Percentiles rank a stretch among this genome's conserved stretches.
Evolutionary conservation across 1,140 invertebrate genomes (phyloP).

Genomic region (Heliconius hermathena): DNA sequence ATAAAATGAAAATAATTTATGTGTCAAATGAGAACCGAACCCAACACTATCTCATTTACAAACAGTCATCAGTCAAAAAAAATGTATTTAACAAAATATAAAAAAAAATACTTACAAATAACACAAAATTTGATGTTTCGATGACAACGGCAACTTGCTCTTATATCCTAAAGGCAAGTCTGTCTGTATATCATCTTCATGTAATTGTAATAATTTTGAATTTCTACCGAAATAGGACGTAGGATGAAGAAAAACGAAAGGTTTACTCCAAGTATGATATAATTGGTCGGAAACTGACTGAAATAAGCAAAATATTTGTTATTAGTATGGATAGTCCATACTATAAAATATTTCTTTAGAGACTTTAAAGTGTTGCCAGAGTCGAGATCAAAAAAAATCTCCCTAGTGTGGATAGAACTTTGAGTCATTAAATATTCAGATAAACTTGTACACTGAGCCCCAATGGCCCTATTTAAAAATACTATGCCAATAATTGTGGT

Average conservation of each 20-base stretch:
- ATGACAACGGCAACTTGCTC: constrained; percentile 88
- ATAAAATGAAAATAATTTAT: too few relatives aligned
- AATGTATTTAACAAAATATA: constrained; percentile 16
- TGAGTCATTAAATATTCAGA: too few relatives aligned
- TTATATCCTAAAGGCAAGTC: constrained; percentile 84
- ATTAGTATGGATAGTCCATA: too few relatives aligned
- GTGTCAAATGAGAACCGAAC: too few relatives aligned
- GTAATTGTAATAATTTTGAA: constrained; percentile 89
- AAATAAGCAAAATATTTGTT: constrained; percentile 26
- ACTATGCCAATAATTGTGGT: too few relatives aligned
- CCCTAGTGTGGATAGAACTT: too few relatives aligned
- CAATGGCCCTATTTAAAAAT: too few relatives aligned
- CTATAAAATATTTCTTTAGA: too few relatives aligned
- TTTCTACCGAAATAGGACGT: constrained; percentile 93
- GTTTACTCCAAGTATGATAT: constrained; percentile 96
- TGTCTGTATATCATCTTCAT: constrained; percentile 88
- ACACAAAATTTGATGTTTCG: constrained; percentile 93
- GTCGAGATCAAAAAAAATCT: too few relatives aligned
- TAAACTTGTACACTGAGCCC: too few relatives aligned
- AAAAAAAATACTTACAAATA: constrained; percentile 89
- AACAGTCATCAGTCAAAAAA: not conserved
- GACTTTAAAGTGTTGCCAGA: too few relatives aligned
- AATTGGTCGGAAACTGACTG: constrained; percentile 92
- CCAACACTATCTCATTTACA: too few relatives aligned
- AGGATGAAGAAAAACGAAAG: constrained; percentile 95